phyloP scores from a whole-genome alignment of 1,140 invertebrate species.

The Oryctes rhinoceros region DNA sequence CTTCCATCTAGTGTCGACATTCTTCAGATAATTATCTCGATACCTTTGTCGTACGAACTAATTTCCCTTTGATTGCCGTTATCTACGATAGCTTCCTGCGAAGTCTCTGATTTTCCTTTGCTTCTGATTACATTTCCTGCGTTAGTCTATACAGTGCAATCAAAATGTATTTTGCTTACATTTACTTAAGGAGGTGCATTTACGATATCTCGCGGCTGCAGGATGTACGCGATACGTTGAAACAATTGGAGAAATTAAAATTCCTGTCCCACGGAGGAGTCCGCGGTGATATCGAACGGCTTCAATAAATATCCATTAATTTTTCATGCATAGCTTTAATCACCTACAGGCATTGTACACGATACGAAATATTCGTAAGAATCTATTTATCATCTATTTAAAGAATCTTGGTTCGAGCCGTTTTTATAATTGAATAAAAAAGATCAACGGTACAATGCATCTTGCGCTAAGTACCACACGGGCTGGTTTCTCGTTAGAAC shows the following conservation, averaged over 20 bases:
- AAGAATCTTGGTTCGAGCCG: conserved; percentile 52
- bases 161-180: too few relatives aligned
- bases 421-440: conserved; percentile 57
- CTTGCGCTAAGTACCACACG: conserved; percentile 49
- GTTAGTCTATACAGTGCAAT: too few relatives aligned
- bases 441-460: conserved; percentile 48
- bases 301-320: neutral
- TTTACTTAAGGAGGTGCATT: too few relatives aligned
- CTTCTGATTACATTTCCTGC: too few relatives aligned
- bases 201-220: too few relatives aligned
- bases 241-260: conserved; percentile 5
- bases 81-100: too few relatives aligned
- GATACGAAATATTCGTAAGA: conserved; percentile 21
- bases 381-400: conserved; percentile 56
- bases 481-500: conserved; percentile 54
- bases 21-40: too few relatives aligned
- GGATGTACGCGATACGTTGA: neutral
- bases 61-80: too few relatives aligned
- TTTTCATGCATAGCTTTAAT: conserved; percentile 20
- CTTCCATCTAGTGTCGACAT: too few relatives aligned
- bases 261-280: conserved; percentile 2
- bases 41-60: too few relatives aligned
- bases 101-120: too few relatives aligned
- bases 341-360: neutral
- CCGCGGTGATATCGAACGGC: neutral